These are phyloP conservation scores for Cyclura pinguis DNA, from an alignment of 2,797 vertebrate species.

Conservation along the genomic window DNA sequence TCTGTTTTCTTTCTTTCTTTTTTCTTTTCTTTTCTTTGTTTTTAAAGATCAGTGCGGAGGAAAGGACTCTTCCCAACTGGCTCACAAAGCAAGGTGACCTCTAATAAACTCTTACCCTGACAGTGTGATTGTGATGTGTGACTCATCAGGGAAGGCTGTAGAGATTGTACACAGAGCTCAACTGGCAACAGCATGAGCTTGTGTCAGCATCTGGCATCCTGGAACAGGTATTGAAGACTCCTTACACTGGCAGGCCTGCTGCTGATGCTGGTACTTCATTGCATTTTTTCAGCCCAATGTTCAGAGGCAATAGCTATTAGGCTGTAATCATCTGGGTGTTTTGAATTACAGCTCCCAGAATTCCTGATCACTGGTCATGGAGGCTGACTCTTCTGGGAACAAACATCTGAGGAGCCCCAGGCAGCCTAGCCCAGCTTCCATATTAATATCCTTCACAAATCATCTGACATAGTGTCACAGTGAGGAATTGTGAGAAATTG, in stretches of 20 bases:
- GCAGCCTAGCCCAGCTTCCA: neutral
- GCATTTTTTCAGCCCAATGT: neutral
- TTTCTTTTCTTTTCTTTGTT: no score
- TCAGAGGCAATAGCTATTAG: neutral
- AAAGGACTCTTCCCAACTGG: neutral
- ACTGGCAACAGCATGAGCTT: neutral
- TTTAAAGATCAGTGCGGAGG: neutral
- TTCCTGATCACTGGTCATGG: no score
- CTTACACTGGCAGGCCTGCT: neutral
- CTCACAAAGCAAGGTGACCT: constrained; percentile 4
- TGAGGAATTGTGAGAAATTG: neutral
- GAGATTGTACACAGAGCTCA: neutral
- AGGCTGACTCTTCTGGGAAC: no score
- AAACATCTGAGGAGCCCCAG: no score
- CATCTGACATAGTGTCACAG: neutral
- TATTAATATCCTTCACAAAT: neutral
- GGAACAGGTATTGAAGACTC: neutral
- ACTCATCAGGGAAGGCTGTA: neutral
- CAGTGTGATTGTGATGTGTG: neutral
- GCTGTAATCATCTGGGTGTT: neutral
- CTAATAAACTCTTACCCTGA: neutral
- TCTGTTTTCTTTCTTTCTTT: no score
- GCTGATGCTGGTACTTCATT: neutral
- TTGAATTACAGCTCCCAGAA: no score
- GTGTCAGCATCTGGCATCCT: neutral